These are phyloP conservation scores for Drosophila helvetica DNA, from an alignment of 2,888 invertebrate species.

Conservation along the genomic window DNA sequence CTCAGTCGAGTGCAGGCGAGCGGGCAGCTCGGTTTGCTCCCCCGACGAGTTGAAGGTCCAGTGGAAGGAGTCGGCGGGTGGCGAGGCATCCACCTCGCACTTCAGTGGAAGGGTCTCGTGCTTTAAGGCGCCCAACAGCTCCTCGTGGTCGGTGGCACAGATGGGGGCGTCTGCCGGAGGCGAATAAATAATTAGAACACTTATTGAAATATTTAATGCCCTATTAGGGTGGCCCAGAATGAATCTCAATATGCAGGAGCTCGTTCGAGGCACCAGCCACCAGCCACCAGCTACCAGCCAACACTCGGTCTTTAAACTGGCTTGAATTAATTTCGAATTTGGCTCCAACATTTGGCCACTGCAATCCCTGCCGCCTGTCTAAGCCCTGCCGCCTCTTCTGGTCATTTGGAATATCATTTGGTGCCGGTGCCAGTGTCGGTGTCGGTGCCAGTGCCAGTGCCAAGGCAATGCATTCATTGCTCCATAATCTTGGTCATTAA, in stretches of 20 bases:
- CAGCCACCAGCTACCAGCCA: neutral
- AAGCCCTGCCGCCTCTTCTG: slow-evolving; percentile 22
- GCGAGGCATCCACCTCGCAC: slow-evolving; percentile 95
- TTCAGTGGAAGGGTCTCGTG: slow-evolving; percentile 93
- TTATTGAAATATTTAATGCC: slow-evolving; percentile 65
- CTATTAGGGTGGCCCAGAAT: slow-evolving; percentile 34
- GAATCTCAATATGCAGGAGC: slow-evolving; percentile 18
- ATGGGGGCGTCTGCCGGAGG: slow-evolving; percentile 86
- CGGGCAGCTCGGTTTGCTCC: slow-evolving; percentile 91
- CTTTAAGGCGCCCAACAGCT: slow-evolving; percentile 93
- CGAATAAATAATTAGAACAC: slow-evolving; percentile 66
- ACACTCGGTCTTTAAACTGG: slow-evolving; percentile 50
- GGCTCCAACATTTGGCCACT: slow-evolving; percentile 47
- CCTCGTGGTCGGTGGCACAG: slow-evolving; percentile 90
- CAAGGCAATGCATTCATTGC: slow-evolving; percentile 78
- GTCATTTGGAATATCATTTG: slow-evolving; percentile 37
- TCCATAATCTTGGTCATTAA: slow-evolving; percentile 78
- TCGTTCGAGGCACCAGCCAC: too few species aligned
- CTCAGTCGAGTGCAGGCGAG: slow-evolving; percentile 85
- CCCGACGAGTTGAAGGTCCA: slow-evolving; percentile 97
- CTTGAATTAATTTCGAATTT: slow-evolving; percentile 61
- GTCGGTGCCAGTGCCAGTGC: slow-evolving; percentile 40
- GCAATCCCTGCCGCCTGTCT: slow-evolving; percentile 12
- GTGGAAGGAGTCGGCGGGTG: slow-evolving; percentile 92
- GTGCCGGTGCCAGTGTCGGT: slow-evolving; percentile 44